Evolutionary conservation across 2,888 invertebrate genomes (phyloP), one percentile per base, ranked within the genome.

Genomic region (Meiosimyza decipiens): DNA sequence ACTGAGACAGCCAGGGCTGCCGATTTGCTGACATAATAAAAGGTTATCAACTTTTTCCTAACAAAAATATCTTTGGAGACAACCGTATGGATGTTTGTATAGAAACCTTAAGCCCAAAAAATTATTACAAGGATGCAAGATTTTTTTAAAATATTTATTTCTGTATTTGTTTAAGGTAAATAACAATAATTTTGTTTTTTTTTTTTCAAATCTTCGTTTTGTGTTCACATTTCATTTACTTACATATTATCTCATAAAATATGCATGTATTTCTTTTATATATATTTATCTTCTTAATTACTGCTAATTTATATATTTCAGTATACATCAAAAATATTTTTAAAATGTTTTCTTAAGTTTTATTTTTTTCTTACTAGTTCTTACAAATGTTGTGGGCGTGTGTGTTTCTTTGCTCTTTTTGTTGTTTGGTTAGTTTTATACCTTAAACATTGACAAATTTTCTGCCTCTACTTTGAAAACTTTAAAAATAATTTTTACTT

Each of bases 121-220:
- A 16, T 12, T 57, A 22, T 57, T n/a, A 33, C 47, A 63, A 63
- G 13, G n/a, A 49, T 33, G 28, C 6, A 50, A 22, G 40, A 9
- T 59, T 68, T 59, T 69, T 69, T 69, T 69, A 69, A 69, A 69
- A 69, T 69, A 69, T 69, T 69, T 69, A 69, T 69, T 69, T 62
- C 16, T 67, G 51, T 55, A 49, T 55, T 70, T 70, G 49, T 68
- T 47, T 52, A 40, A 70, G 70, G 55, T 70, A 70, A 63, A 70
- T 70, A 70, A 70, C 70, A 70, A 70, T 70, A 57, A 22, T 55
- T 49, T 50, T 22, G 55, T 47, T 22, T 22, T 60, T 15, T 60
- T 59, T 60, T 60, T 12, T 33, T 60, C n/a, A 33, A 22, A 16
- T 49, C 22, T 47, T 59, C n/a, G n/a, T 69, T 59, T n/a, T 11